Evolutionary conservation across 2,797 vertebrate species (phyloP).

Genomic region (Brachyrhaphis roseni): DNA sequence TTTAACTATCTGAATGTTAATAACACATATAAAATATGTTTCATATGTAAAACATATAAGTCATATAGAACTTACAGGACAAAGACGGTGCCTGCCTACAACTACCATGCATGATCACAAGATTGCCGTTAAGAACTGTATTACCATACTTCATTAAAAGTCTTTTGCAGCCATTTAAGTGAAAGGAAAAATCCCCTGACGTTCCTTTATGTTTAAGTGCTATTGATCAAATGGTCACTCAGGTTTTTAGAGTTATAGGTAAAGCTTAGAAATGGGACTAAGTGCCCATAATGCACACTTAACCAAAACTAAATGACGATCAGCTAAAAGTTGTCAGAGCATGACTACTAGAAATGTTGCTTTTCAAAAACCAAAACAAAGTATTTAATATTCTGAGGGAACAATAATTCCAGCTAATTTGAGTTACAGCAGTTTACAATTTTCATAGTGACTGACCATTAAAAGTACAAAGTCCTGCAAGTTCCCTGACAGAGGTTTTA

Average conservation of each 20-base stretch:
- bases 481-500: no score
- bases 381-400: no score
- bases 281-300: not conserved
- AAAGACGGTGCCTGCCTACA: not conserved
- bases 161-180: not conserved
- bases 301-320: not conserved
- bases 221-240: not conserved
- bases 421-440: no score
- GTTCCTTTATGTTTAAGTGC: not conserved
- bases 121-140: not conserved
- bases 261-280: no score
- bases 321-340: no score
- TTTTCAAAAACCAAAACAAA: no score
- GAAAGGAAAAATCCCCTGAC: not conserved
- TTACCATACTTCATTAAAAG: not conserved
- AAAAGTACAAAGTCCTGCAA: no score
- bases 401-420: no score
- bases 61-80: not conserved
- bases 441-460: no score
- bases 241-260: not conserved
- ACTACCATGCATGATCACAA: not conserved
- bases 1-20: not conserved
- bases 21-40: no score
- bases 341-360: no score
- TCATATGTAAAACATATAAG: not conserved